Evolutionary conservation across 2,113 vertebrate species (phyloP).

Genomic region (Tiliqua scincoides): DNA sequence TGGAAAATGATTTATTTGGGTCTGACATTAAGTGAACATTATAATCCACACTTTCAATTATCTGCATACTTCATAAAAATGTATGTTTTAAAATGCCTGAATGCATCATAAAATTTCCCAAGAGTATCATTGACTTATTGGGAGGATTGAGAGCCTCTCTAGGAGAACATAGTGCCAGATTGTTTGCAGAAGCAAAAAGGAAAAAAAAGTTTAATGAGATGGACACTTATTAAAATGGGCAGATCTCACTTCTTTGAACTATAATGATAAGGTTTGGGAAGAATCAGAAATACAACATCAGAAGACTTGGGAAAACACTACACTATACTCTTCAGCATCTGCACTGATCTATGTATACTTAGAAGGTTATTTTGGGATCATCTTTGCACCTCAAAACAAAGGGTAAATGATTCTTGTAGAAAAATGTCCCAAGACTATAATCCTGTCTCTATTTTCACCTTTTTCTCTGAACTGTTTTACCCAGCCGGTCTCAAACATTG

Average conservation of each 20-base stretch:
- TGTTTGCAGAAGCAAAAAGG: not conserved
- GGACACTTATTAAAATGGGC: not conserved
- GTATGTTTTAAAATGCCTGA: not conserved
- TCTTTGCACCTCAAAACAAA: too few relatives aligned
- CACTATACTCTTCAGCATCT: too few relatives aligned
- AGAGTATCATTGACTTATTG: not conserved
- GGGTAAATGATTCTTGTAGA: too few relatives aligned
- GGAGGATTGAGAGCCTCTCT: not conserved
- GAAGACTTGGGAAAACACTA: too few relatives aligned
- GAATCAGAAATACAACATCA: not conserved
- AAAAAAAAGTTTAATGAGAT: not conserved
- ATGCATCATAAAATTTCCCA: constrained; percentile 7
- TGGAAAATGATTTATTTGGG: not conserved
- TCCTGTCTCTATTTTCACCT: too few relatives aligned
- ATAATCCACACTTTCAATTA: not conserved
- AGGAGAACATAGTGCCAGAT: not conserved
- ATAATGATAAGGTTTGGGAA: not conserved
- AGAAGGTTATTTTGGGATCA: too few relatives aligned
- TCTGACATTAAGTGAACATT: constrained; percentile 22
- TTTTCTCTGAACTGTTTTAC: too few relatives aligned
- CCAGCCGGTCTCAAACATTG: too few relatives aligned
- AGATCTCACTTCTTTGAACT: not conserved
- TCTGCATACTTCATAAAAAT: constrained; percentile 4
- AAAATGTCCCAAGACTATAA: too few relatives aligned
- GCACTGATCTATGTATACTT: too few relatives aligned